Evolutionary conservation across 92 coral and sea anemone species (phyloP), one percentile per base, ranked within the genome.

Genomic region (Pocillopora grandis): DNA sequence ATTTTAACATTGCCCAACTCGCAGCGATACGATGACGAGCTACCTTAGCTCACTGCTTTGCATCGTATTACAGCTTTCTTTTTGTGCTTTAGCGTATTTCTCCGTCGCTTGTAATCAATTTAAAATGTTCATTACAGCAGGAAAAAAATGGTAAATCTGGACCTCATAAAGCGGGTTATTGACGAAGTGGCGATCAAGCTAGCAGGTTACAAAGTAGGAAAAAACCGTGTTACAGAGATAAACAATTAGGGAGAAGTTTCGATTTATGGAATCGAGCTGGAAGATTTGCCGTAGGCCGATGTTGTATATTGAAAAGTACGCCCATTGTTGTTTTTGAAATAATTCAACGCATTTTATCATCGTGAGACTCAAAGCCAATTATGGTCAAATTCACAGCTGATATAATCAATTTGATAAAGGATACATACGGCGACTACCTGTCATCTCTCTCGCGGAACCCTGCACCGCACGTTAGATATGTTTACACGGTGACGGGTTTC

Each of bases 251-350:
- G 21, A 48, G 49, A 55, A 56, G 52, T 58, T 19, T 70, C 64
- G 76, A 80, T 31, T 80, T 80, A 83, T 83, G 86, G 31, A 27
- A 27, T 27, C 31, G 31, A 27, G 31, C 31, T 27, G 31, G 31
- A 27, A 27, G 31, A 27, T 27, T 27, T 27, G 31, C 31, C 31
- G 31, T 27, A 27, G 31, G 31, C 31, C 31, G 31, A 27, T 27
- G 31, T 27, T 27, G 31, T 27, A 27, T 27, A 0, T 27, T 27
- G 31, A 27, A 27, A 27, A 27, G 31, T 27, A 27, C 31, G 31
- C 31, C 31, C 31, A 27, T 27, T 27, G 31, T 27, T 27, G 31
- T 27, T 27, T 27, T 27, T 27, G 31, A 27, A 27, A 27, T 27
- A 27, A 27, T 27, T 27, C 31, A 27, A 27, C 31, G 31, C 31